phyloP scores from a whole-genome alignment of 2,888 invertebrate genomes.

The Ectemnius cavifrons region DNA sequence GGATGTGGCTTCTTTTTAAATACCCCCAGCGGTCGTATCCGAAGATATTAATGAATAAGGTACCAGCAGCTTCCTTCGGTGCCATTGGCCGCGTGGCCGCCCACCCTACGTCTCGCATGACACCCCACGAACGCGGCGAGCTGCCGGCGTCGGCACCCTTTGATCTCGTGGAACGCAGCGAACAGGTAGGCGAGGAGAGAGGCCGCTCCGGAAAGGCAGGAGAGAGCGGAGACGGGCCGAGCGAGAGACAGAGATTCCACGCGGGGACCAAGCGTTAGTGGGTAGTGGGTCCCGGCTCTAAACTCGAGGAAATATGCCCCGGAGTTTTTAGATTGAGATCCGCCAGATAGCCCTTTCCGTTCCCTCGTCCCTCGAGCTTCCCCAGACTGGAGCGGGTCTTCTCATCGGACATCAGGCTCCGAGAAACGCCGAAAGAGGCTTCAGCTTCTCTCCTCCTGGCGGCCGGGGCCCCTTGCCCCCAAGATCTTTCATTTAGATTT shows the following conservation, averaged over 20 bases:
- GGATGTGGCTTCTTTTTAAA: constrained; percentile 8
- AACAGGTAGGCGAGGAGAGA: constrained; percentile 66
- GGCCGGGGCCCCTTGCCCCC: constrained; percentile 24
- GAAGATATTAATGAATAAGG: constrained; percentile 70
- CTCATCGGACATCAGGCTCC: constrained; percentile 30
- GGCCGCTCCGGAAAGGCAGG: constrained; percentile 17
- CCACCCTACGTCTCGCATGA: constrained; percentile 68
- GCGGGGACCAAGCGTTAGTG: constrained; percentile 53
- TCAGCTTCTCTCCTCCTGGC: constrained; percentile 24
- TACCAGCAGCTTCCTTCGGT: constrained; percentile 48
- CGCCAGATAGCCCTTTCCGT: constrained; percentile 57
- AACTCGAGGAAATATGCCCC: constrained; percentile 70
- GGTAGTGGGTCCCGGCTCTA: constrained; percentile 59
- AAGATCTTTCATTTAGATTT: constrained; percentile 64
- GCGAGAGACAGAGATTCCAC: constrained; percentile 54
- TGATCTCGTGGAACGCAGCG: constrained; percentile 68
- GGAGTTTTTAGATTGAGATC: constrained; percentile 63
- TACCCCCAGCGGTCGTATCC: constrained; percentile 69
- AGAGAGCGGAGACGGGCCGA: constrained; percentile 24
- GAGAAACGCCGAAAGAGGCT: constrained; percentile 54
- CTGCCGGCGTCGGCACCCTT: constrained; percentile 68
- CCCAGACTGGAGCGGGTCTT: constrained; percentile 9
- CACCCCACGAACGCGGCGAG: constrained; percentile 70
- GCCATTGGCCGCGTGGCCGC: constrained; percentile 31
- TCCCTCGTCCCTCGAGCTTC: constrained; percentile 28